These are phyloP conservation scores for Eristalis intricaria DNA, from an alignment of 2,888 invertebrate species.

Conservation along the genomic window DNA sequence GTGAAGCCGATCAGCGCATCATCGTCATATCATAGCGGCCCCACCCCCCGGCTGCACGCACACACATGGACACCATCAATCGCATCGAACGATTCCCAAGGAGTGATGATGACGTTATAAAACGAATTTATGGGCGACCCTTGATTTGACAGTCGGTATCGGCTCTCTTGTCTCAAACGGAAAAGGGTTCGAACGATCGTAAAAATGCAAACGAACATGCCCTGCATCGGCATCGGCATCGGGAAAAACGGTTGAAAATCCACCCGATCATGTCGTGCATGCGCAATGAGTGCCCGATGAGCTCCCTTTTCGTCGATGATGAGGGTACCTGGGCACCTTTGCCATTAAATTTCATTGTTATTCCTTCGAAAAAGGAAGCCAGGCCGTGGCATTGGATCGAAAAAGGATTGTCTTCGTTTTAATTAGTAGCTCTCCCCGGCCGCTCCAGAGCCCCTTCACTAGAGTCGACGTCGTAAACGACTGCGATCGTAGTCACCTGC, in stretches of 20 bases:
- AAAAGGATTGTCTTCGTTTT: constrained; percentile 57
- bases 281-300: constrained; percentile 49
- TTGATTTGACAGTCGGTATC: constrained; percentile 59
- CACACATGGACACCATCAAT: constrained; percentile 28
- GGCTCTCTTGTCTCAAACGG: background rate
- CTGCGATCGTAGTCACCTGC: constrained; percentile 48
- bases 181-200: constrained; percentile 27
- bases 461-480: too few species aligned
- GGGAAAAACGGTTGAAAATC: constrained; percentile 42
- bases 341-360: constrained; percentile 52
- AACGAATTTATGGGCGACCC: constrained; percentile 63
- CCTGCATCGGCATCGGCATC: background rate
- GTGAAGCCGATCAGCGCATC: constrained; percentile 57
- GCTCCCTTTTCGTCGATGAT: background rate
- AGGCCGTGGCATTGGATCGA: background rate
- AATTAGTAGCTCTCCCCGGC: constrained; percentile 19
- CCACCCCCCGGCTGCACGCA: background rate
- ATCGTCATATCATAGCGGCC: background rate
- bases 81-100: constrained; percentile 24
- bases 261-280: constrained; percentile 59
- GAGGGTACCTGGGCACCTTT: constrained; percentile 28
- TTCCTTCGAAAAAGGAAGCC: constrained; percentile 13
- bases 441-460: background rate
- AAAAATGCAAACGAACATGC: background rate
- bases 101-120: constrained; percentile 70